Evolutionary conservation across 2,113 vertebrate species (phyloP), one percentile per base, ranked within the genome.

Genomic region (Nibea coibor): DNA sequence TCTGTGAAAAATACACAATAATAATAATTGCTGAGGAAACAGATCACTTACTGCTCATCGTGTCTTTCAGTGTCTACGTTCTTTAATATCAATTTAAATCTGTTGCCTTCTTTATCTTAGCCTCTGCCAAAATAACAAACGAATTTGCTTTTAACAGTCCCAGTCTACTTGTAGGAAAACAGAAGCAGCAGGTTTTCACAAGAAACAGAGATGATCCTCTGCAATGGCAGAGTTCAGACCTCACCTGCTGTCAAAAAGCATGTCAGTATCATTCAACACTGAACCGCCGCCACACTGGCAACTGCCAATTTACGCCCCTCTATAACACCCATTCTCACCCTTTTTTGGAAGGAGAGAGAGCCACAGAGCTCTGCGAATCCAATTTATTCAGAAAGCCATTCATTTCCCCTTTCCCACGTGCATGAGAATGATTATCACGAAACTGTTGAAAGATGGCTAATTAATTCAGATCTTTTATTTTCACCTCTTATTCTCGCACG

Each of bases 211-310:
- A 28, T 57, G 31, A 53, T 82, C 24, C 72, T 50, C 26, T 59
- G 47, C 57, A 66, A 84, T 56, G 56, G 15, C 42, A 35, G 48
- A 63, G 65, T 72, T 84, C 50, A 80, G 63, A 85, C 35, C 31
- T 80, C 64, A 77, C 76, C 80, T 83, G 24, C 69, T 74, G 28
- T 85, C 70, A 78, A 72, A 81, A 82, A 75, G n/a, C 68, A 70
- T 48, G 71, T 63, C 63, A 58, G 45, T 78, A 82, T 80, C 28
- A 85, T 87, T 82, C 59, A 78, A 39, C 56, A 26, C 42, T 62
- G 42, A 80, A 71, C 48, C n/a, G 11, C 50, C 10, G 20, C 61
- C 65, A 66, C 51, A 43, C 45, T 78, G 63, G 70, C 65, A 24
- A 24, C 71, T 65, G 54, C 65, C 80, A 87, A 75, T 88, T 70